Base-by-base conservation (phyloP, 1,140 invertebrate species). In the Pachyrhynchus sulphureomaculatus region DNA sequence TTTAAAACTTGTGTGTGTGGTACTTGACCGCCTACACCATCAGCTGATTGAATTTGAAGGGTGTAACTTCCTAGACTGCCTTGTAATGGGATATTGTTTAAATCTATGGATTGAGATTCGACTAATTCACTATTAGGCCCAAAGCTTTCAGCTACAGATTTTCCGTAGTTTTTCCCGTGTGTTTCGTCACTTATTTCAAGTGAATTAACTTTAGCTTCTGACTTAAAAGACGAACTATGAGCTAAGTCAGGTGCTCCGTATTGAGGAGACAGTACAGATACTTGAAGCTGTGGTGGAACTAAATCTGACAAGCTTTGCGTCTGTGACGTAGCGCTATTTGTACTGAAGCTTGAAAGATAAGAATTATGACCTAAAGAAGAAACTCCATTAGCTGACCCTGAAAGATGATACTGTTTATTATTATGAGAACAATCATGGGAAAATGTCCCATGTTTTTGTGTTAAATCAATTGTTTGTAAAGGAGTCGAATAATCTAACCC, bases 1-100 rank as follows among this genome's bases (percentile, higher is more conserved):
- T 88, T 90, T 8, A 92, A 71, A 1, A 92, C 81, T 68, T 90
- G 86, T 17, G 89, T 86, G 64, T 91, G 89, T 9, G 82, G 79
- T 24, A 84, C 78, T 0, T 75, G 69, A 41, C 75, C 81, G 81
- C 75, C 69, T 75, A 63, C 60, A 79, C 81, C 57, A 80, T 78
- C 12, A 89, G 73, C 71, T 83, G 85, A 75, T 64, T 89, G 88
- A 44, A 90, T 90, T 74, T 91, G 87, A 6, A 90, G 72, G 0
- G 85, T 86, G 65, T 90, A 91, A 17, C 81, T 81, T 3, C 84
- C 86, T 6, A 82, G 78, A 1, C 83, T 80, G 1, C 83, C 85
- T 70, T 84, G 82, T 17, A 84, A 69, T 9, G 84, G 83, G 52
- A 89, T 84, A 39, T 84, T 82, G 66, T 85, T 75, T 9, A 76